These are phyloP conservation scores for Montipora foliosa DNA, from an alignment of 64 coral and sea anemone species.

Conservation along the genomic window DNA sequence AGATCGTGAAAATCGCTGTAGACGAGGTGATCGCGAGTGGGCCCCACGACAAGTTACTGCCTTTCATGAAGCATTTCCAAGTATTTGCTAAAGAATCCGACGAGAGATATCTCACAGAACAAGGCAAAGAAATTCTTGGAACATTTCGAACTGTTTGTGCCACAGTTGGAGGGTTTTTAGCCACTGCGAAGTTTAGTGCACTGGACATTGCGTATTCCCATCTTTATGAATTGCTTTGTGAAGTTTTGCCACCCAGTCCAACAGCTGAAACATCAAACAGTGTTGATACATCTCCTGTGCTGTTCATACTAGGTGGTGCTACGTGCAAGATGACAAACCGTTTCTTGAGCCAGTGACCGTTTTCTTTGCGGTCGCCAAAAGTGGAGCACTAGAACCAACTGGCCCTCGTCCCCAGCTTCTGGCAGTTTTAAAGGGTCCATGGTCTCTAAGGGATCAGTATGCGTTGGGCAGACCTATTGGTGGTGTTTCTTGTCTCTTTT, in stretches of 20 bases:
- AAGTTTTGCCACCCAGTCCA: background rate
- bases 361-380: background rate
- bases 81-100: background rate
- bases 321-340: constrained; percentile 15
- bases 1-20: background rate
- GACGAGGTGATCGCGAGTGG: background rate
- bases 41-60: background rate
- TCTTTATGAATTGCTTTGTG: background rate
- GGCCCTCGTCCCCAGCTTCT: too few relatives aligned
- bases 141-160: background rate
- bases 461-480: too few relatives aligned
- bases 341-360: background rate
- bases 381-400: too few relatives aligned
- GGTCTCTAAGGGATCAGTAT: too few relatives aligned
- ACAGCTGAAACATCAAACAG: too few relatives aligned
- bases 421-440: too few relatives aligned
- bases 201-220: background rate
- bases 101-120: background rate
- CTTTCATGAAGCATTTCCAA: background rate
- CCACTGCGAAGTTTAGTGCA: constrained; percentile 6
- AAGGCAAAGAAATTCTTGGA: background rate
- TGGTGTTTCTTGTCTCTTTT: too few relatives aligned
- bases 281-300: background rate
- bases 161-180: background rate
- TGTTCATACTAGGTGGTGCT: background rate